Base-by-base conservation (phyloP, 2,888 invertebrate genomes). In the Physocephala rufipes region DNA sequence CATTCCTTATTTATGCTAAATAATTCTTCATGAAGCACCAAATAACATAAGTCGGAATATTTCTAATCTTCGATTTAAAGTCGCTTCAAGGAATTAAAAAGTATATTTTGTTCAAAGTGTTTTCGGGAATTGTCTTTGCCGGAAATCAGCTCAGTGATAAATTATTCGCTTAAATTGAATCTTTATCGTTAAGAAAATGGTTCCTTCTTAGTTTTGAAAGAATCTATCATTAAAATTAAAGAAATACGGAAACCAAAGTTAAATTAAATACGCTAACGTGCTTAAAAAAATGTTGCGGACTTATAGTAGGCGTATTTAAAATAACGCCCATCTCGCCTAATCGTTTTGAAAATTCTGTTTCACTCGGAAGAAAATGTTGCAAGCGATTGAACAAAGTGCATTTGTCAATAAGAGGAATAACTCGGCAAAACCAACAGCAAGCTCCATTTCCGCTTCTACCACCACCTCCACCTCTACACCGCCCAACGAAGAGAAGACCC, bases 401-500 rank as follows among this genome's bases (percentile, higher is more conserved):
- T 53, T 62, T 15, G 53, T 61, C 64, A 74, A 75, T 24, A 78
- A 71, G 74, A 76, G 67, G 76, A 73, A 62, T 73, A 64, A 68
- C 1, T 24, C 58, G 2, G 26, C 58, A 24, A 24, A 1, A 12
- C n/a, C n/a, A n/a, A n/a, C n/a, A n/a, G n/a, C n/a, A n/a, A n/a
- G n/a, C n/a, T n/a, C n/a, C n/a, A n/a, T n/a, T n/a, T n/a, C n/a
- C n/a, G n/a, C n/a, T n/a, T n/a, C n/a, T n/a, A 28, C 58, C 9
- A 28, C 24, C 58, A 58, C 58, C 26, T 9, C 67, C 75, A 45
- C 77, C 78, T 53, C 73, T 75, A n/a, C 45, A 53, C 24, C 66
- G 65, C 62, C 58, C 72, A 61, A 78, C 19, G 84, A 83, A 71
- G 88, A 89, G 79, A 90, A 90, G 68, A 86, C 87, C 76, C 82